Base-by-base conservation (phyloP, 2,113 vertebrate species). In the Protobothrops flavoviridis region DNA sequence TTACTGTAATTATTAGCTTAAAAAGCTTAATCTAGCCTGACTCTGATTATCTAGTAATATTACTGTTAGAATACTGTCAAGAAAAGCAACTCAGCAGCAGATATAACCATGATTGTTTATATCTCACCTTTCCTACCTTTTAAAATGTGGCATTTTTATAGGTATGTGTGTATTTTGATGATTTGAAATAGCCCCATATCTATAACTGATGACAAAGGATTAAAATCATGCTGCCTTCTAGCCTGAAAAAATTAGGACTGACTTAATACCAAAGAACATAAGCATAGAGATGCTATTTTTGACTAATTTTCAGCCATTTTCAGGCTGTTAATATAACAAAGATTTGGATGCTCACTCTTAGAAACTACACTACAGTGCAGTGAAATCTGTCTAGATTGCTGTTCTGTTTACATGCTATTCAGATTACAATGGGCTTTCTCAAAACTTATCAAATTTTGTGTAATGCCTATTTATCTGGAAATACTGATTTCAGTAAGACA, bases 31-130 rank as follows among this genome's bases (percentile, higher is more conserved):
- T 89, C 55, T 24, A 43, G 3, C 53, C 15, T 59, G 23, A 53
- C n/a, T 89, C 86, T 89, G 15, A 59, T 91, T 74, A 93, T 91
- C 52, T 85, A 52, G 53, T 89, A 91, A 92, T 88, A 88, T 50
- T 33, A 91, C 81, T 81, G 52, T 81, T 88, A 81, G n/a, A 39
- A 85, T 20, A 91, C 13, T 87, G 39, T 21, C 50, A 39, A 50
- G 21, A 74, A 85, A 64, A 23, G 6, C 39, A 87, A 33, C 17
- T 93, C 50, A 52, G 43, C 61, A 88, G 10, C 43, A 24, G 29
- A 23, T 48, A 20, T 24, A 88, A 43, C 59, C 21, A 57, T 26
- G 43, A 81, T n/a, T 50, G 20, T 74, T 87, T 55, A 43, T 26
- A 24, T 61, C n/a, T 43, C 48, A 87, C 5, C 29, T 85, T 90